Conservation (phyloP, 2,888 invertebrate species). For the Leucophenga maculata region DNA sequence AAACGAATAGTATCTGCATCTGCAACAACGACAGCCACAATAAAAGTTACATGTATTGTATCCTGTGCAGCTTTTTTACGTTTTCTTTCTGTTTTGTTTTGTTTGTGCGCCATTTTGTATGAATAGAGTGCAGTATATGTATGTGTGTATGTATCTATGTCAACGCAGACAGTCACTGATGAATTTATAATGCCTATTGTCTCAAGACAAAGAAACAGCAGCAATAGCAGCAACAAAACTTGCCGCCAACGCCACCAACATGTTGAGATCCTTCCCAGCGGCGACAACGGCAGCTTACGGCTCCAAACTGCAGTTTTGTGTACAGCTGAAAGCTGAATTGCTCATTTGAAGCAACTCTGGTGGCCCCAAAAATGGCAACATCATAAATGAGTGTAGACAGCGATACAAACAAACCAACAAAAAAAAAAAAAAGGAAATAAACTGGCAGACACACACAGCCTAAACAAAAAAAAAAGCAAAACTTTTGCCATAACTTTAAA, state of each 20-base stretch:
- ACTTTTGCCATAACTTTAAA: conserved; percentile 34
- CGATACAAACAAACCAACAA: conserved; percentile 2
- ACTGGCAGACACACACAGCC: conserved; percentile 43
- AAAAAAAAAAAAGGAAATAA: conserved; percentile 22
- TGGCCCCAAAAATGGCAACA: conserved; percentile 32
- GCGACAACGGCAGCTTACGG: too few relatives aligned
- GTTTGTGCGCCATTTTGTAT: conserved; percentile 23
- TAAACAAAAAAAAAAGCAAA: conserved; percentile 32
- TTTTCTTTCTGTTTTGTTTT: background rate
- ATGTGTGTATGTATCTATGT: conserved; percentile 42
- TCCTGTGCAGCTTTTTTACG: background rate
- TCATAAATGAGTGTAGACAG: background rate
- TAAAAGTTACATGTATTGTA: background rate
- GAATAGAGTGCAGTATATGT: conserved; percentile 26
- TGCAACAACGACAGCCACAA: background rate
- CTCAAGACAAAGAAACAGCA: conserved; percentile 34
- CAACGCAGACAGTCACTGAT: conserved; percentile 52
- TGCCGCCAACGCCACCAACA: conserved; percentile 1
- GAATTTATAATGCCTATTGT: conserved; percentile 64
- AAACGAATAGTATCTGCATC: background rate
- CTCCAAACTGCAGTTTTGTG: conserved; percentile 20
- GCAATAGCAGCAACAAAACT: background rate
- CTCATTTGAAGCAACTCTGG: conserved; percentile 5
- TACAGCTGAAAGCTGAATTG: background rate
- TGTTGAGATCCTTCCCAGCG: conserved; percentile 7